Conservation (phyloP, 2,797 vertebrate species). For the Tiaroga cobitis region DNA sequence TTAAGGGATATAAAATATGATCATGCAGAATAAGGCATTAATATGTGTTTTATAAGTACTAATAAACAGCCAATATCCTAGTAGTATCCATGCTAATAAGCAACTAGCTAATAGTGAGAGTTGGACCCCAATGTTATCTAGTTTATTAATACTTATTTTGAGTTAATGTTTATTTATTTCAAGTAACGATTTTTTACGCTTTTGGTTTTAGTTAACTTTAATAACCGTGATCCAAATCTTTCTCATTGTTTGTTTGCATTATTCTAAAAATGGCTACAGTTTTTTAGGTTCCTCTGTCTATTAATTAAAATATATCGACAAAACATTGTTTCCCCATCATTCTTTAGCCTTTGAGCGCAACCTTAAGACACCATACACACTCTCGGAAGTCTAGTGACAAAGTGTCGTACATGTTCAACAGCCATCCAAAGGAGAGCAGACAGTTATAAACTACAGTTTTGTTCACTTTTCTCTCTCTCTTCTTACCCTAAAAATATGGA, state of each 20-base stretch:
- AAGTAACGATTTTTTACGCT: neutral
- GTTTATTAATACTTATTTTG: neutral
- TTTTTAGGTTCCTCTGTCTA: neutral
- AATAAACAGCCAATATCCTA: neutral
- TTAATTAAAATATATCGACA: neutral
- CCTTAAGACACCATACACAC: neutral
- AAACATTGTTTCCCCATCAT: neutral
- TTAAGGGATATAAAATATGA: neutral
- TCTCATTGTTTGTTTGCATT: neutral
- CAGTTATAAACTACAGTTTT: constrained; percentile 30
- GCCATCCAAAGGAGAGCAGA: neutral
- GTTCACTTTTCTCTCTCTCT: constrained; percentile 33
- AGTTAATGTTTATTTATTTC: neutral
- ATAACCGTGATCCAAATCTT: neutral
- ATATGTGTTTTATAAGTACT: neutral
- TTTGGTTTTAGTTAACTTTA: neutral
- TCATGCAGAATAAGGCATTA: neutral
- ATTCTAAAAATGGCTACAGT: neutral
- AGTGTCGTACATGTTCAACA: neutral
- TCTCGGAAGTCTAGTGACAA: constrained; percentile 8
- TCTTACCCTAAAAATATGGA: constrained; percentile 76
- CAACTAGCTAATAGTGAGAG: neutral
- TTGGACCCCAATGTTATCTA: neutral
- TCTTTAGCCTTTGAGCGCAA: neutral
- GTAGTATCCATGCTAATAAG: neutral